These are phyloP conservation scores for Oryzias curvinotus DNA, from an alignment of 2,113 vertebrate genomes.

Conservation along the genomic window DNA sequence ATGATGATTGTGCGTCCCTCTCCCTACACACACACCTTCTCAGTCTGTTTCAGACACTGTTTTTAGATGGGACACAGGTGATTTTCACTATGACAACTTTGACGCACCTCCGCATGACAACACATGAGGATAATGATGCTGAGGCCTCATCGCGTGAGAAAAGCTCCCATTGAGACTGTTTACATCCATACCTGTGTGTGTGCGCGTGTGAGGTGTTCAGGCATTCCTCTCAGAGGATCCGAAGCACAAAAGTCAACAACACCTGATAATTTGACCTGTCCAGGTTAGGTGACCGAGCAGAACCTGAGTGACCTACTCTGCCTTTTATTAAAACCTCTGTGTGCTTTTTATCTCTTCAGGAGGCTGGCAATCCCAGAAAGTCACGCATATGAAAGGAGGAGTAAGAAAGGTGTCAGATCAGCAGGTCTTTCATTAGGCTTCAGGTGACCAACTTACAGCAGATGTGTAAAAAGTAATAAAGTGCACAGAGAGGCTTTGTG, in stretches of 20 bases:
- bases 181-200: background rate
- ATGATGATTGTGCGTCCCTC: slow-evolving; percentile 30
- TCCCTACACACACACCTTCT: background rate
- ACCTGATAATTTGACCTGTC: slow-evolving; percentile 52
- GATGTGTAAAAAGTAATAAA: slow-evolving; percentile 13
- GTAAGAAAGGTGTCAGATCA: slow-evolving; percentile 15
- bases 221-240: background rate
- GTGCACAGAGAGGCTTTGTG: slow-evolving; percentile 11
- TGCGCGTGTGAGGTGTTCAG: background rate
- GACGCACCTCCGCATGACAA: slow-evolving; percentile 22
- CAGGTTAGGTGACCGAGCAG: slow-evolving; percentile 37
- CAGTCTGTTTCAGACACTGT: slow-evolving; percentile 1
- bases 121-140: slow-evolving; percentile 44
- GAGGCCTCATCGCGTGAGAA: slow-evolving; percentile 44
- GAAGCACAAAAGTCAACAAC: slow-evolving; percentile 39
- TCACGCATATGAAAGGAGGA: slow-evolving; percentile 4
- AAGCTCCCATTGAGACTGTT: slow-evolving; percentile 37
- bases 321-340: slow-evolving; percentile 53
- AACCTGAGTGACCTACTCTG: slow-evolving; percentile 29
- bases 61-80: slow-evolving; percentile 17
- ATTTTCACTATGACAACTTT: slow-evolving; percentile 53
- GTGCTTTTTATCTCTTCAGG: slow-evolving; percentile 6
- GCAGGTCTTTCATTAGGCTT: slow-evolving; percentile 36
- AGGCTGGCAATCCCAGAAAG: background rate
- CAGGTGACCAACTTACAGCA: slow-evolving; percentile 27